These are phyloP conservation scores for Reticulitermes lucifugus DNA, from an alignment of 2,888 invertebrate species.

Conservation along the genomic window DNA sequence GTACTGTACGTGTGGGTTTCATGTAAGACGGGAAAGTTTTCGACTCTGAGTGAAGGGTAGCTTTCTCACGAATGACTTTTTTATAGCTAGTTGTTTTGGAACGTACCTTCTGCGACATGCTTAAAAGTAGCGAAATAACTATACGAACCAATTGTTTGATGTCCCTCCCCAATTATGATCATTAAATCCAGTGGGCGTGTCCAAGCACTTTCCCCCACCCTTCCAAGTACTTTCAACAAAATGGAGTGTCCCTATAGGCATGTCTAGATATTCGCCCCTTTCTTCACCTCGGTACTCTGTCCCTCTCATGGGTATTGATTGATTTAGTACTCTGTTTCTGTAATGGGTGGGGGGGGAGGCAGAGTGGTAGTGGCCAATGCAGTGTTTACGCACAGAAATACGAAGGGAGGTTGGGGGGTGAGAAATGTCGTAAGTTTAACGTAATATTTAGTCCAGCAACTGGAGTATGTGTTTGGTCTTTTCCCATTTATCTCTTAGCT, in stretches of 20 bases:
- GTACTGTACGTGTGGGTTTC: too few species aligned
- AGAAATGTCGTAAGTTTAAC: not conserved
- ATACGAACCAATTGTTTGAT: not conserved
- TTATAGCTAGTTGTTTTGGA: too few species aligned
- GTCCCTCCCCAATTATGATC: not conserved
- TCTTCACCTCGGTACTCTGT: not conserved
- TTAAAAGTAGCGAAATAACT: too few species aligned
- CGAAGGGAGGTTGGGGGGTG: too few species aligned
- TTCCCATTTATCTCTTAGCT: too few species aligned
- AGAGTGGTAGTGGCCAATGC: not conserved
- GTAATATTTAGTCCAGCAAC: not conserved
- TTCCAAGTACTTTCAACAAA: not conserved
- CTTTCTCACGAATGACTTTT: too few species aligned
- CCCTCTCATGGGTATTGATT: not conserved
- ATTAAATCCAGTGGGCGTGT: not conserved
- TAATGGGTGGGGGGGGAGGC: not conserved
- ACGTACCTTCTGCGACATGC: too few species aligned
- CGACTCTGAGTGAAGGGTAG: too few species aligned
- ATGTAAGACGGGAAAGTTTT: too few species aligned
- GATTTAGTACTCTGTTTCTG: not conserved
- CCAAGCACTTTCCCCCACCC: not conserved
- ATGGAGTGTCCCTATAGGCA: not conserved
- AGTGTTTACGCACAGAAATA: constrained; percentile 1
- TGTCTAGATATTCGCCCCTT: constrained; percentile 1
- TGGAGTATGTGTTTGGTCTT: not conserved